A percentile compares a stretch with the other conserved stretches of the same genome.
These are phyloP conservation scores for Hydractinia symbiolongicarpus DNA, from an alignment of 30 jellyfish, hydroid and myxozoan genomes.

Conservation along the genomic window DNA sequence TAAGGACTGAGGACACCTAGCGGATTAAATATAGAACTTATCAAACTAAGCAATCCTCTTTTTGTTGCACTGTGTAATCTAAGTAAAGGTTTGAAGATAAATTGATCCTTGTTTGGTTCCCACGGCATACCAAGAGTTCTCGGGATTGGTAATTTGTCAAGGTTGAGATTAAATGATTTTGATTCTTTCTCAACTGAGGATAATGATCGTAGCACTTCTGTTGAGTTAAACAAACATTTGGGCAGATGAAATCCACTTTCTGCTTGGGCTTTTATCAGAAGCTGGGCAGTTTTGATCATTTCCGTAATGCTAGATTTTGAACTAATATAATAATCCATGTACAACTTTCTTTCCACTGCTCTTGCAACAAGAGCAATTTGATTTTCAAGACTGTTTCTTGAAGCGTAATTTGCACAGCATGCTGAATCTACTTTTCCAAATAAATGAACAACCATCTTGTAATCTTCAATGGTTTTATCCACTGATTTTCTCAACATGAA, in stretches of 20 bases:
- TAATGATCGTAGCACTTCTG: neutral
- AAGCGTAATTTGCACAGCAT: neutral
- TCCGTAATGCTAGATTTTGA: no score
- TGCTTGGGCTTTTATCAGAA: no score
- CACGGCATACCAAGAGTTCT: neutral
- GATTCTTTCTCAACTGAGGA: neutral
- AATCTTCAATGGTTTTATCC: no score
- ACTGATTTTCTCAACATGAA: no score
- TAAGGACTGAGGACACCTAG: conserved; percentile 14
- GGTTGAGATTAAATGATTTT: neutral
- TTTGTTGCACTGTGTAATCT: neutral
- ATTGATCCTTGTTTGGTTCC: neutral
- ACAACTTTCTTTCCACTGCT: no score
- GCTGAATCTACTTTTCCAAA: conserved; percentile 24
- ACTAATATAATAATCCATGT: no score
- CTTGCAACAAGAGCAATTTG: no score
- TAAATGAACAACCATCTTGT: conserved; percentile 5
- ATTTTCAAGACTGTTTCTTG: no score
- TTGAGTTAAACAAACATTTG: neutral
- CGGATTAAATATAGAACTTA: conserved; percentile 17
- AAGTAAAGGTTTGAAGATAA: neutral
- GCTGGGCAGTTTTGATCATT: no score
- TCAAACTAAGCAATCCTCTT: neutral
- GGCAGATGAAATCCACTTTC: conserved; percentile 12
- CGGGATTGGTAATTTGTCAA: neutral